Evolutionary conservation across 1,140 invertebrate species (phyloP), one percentile per base, ranked within the genome.

Genomic region (Sarcophaga bullata): DNA sequence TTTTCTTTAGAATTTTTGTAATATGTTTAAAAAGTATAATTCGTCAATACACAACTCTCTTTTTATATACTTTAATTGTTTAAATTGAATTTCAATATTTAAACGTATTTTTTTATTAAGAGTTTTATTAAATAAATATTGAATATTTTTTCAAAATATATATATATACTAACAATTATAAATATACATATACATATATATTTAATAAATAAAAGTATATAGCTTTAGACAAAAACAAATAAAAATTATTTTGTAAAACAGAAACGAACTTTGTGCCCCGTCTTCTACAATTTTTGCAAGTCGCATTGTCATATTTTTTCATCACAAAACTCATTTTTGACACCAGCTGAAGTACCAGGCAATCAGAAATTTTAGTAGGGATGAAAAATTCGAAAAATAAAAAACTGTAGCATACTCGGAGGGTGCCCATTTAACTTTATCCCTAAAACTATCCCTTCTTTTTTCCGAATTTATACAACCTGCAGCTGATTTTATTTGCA

Each of bases 61-160:
- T 68, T 17, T 68, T 17, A 68, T 68, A 19, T 68, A 68, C 15
- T 15, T 19, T 68, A 17, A 68, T 68, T 68, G 62, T 68, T 68
- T 68, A 19, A 68, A 68, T 68, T 17, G 62, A 68, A 68, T 68
- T 68, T 68, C 62, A 68, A 68, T 68, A 68, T 68, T 68, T 68
- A 68, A 68, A 17, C 17, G 17, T 68, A 68, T 68, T 68, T 68
- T 25, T 13, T 19, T 68, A 68, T 68, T 68, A 68, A 68, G 62
- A 68, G 10, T 68, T 19, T 25, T 68, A 25, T 68, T 68, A 8
- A n/a, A 68, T 6, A 68, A 19, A 25, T 19, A 68, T 68, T 58
- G 19, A 8, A 68, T 68, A 19, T 68, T 19, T 68, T 68, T 68
- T 68, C 8, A 19, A 19, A 25, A 68, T 62, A 58, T 37, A 37